Percentiles rank a stretch among this genome's conserved stretches.
These are phyloP conservation scores for Spinus olivaceus DNA, from an alignment of 2,797 vertebrate genomes.

Conservation along the genomic window DNA sequence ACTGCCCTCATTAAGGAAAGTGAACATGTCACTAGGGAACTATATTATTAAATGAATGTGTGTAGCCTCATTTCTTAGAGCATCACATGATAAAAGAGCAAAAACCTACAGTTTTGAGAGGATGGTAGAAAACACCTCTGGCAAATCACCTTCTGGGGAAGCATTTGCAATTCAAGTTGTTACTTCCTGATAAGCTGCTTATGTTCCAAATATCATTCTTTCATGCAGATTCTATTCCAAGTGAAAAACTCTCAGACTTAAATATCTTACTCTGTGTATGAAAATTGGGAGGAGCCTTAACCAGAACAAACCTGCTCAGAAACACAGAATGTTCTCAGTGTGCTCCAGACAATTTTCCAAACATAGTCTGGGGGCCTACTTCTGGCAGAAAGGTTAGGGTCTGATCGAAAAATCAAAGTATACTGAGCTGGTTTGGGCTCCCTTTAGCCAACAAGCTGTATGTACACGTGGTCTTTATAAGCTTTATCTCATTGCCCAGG, in stretches of 20 bases:
- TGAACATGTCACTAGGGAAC: conserved; percentile 6
- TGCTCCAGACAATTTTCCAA: background rate
- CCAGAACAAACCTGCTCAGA: background rate
- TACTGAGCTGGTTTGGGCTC: background rate
- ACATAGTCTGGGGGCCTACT: background rate
- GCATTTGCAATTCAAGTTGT: background rate
- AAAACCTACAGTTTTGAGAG: conserved; percentile 10
- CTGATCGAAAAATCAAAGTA: background rate
- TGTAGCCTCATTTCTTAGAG: conserved; percentile 30
- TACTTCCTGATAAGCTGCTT: background rate
- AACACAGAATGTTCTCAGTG: background rate
- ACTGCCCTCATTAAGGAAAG: conserved; percentile 48
- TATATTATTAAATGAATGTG: background rate
- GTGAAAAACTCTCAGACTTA: background rate
- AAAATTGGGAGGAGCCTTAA: background rate
- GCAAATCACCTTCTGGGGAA: background rate
- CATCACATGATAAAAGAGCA: background rate
- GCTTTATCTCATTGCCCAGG: background rate
- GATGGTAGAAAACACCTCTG: background rate
- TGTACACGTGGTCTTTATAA: background rate
- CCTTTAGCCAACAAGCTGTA: background rate
- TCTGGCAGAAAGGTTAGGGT: background rate
- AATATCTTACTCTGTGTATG: background rate
- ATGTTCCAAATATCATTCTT: background rate
- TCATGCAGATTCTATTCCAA: background rate